These are phyloP conservation scores for Rachycentron canadum DNA, from an alignment of 2,797 vertebrate species.

Conservation along the genomic window DNA sequence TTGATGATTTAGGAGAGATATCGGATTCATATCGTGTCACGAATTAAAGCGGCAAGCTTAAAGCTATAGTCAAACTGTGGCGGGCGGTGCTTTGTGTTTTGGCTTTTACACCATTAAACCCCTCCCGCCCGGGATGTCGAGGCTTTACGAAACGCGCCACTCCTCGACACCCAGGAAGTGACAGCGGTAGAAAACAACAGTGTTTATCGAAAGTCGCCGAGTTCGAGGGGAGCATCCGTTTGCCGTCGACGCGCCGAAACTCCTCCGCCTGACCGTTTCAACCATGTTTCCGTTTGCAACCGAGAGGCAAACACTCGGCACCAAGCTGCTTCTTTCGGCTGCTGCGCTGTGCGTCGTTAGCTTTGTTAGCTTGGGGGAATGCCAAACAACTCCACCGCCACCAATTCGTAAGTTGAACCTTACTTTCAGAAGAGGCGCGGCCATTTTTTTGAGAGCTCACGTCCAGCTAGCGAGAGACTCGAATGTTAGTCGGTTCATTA, in stretches of 20 bases:
- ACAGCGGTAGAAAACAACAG: not conserved
- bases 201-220: rapidly evolving
- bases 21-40: too few species aligned
- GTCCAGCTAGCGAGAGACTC: too few species aligned
- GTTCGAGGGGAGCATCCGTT: rapidly evolving
- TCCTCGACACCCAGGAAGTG: slow-evolving; percentile 54
- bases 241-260: too few species aligned
- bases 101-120: slow-evolving; percentile 24
- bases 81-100: too few species aligned
- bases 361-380: slow-evolving; percentile 56
- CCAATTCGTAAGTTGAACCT: slow-evolving; percentile 58
- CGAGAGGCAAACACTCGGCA: not conserved
- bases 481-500: not conserved
- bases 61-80: too few species aligned
- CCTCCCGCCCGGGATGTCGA: slow-evolving; percentile 45
- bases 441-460: rapidly evolving
- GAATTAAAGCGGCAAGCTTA: too few species aligned
- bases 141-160: rapidly evolving
- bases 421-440: rapidly evolving
- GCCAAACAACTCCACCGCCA: slow-evolving; percentile 48
- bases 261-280: too few species aligned
- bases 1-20: too few species aligned
- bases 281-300: slow-evolving; percentile 14
- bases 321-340: slow-evolving; percentile 12
- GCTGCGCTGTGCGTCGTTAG: slow-evolving; percentile 47